Base-by-base conservation (phyloP, 2,888 invertebrate species). In the Acrocyrtus sp. region DNA sequence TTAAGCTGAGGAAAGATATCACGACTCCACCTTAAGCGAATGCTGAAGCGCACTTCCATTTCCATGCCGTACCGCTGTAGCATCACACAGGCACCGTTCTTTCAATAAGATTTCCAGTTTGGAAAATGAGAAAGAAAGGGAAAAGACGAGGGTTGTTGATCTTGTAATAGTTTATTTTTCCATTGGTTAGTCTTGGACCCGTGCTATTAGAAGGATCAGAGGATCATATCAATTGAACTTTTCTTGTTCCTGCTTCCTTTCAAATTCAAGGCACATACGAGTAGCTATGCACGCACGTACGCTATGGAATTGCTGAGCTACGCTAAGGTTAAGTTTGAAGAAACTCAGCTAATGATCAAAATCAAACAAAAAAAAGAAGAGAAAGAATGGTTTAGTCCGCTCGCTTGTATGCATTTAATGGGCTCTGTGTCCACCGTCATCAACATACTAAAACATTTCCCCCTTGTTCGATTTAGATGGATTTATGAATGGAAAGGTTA, bases 401-500 rank as follows among this genome's bases (percentile, higher is more conserved):
- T 22, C 22, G 45, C 21, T 43, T 17, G 29, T 61, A 19, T 51
- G 67, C 19, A 68, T 69, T 60, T 69, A 54, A 61, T 60, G 61
- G 54, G 51, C 54, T 54, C 53, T 60, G 60, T 56, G 47, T 61
- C 54, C 53, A 53, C 22, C 26, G 12, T 12, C 12, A 34, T 34
- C 34, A 34, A 34, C 34, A 34, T 34, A 34, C 34, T 34, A 34
- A 34, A 34, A 41, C 21, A 19, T 53, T 63, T 48, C 27, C 50
- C 62, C 29, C 48, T 48, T 48, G 26, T 17, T 53, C 24, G 27
- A 22, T 50, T 29, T 34, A 41, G 69, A 41, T 56, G 70, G 63
- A 58, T 70, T 70, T 63, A 70, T 70, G 70, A 70, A 70, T 50
- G 57, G 48, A 58, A 56, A 39, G 34, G 27, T 48, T 24, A 34